Percentiles rank a stretch among this genome's conserved stretches.
Conservation (phyloP, 2,797 vertebrate species). For the Vultur gryphus region DNA sequence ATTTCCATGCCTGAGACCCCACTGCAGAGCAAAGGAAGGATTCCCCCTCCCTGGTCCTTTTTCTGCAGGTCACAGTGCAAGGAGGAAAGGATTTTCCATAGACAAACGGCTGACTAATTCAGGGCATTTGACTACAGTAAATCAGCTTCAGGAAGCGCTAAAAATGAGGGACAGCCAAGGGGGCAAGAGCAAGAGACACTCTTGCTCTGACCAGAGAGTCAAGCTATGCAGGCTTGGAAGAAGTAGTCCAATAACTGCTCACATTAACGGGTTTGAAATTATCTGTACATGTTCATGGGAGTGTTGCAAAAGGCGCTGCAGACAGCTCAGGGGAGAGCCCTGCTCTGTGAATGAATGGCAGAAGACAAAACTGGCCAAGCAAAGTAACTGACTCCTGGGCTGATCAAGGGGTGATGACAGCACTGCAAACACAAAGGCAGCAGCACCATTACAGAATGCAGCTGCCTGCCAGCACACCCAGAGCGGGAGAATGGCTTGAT, state of each 20-base stretch:
- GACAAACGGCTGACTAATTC: neutral
- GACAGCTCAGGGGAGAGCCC: neutral
- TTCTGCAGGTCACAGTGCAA: neutral
- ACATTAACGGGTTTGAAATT: neutral
- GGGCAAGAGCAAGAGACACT: neutral
- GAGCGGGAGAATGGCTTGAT: neutral
- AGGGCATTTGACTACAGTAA: neutral
- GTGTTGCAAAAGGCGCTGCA: neutral
- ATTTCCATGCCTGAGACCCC: neutral
- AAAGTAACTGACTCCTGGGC: neutral
- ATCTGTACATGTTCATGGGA: neutral
- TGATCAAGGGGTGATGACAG: conserved; percentile 3
- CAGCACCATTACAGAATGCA: neutral
- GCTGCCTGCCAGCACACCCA: neutral
- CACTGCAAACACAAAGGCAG: neutral
- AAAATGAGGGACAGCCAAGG: neutral
- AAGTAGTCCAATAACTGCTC: neutral
- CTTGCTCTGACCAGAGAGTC: neutral
- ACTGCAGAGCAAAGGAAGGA: neutral
- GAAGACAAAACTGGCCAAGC: neutral
- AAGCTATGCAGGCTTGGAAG: neutral
- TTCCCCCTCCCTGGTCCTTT: neutral
- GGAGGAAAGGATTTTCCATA: neutral
- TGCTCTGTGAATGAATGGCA: neutral
- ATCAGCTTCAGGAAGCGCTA: neutral